These are phyloP conservation scores for Emydoidea blandingii DNA, from an alignment of 2,797 vertebrate genomes.

Conservation along the genomic window DNA sequence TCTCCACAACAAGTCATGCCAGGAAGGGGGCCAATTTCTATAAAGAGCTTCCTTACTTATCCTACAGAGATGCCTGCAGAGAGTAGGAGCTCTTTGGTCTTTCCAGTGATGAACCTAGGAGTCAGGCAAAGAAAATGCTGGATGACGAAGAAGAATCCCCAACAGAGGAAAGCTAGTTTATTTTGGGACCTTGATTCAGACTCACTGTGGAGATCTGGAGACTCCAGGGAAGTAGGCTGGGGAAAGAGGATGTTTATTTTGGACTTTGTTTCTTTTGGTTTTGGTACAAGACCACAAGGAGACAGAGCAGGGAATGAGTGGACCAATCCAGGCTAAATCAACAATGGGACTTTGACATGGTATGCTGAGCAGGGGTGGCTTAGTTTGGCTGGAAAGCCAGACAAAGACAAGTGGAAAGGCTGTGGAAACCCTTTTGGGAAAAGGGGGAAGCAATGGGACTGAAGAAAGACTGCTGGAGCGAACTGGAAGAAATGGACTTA, in stretches of 20 bases:
- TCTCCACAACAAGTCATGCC: no score
- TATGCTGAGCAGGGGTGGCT: not conserved
- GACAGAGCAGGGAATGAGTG: not conserved
- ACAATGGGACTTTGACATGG: not conserved
- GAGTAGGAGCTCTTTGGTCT: not conserved
- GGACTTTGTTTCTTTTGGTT: not conserved
- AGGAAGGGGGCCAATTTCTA: no score
- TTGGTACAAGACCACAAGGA: not conserved
- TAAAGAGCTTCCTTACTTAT: not conserved
- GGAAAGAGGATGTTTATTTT: not conserved
- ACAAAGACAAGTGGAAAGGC: not conserved
- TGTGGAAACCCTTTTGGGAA: not conserved
- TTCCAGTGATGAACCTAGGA: not conserved
- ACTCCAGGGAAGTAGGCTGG: not conserved
- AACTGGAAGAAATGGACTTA: not conserved
- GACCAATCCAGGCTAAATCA: not conserved
- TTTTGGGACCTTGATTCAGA: rapidly evolving
- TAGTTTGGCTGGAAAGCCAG: not conserved
- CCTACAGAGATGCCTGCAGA: not conserved
- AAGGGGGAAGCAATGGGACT: not conserved
- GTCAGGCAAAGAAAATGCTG: not conserved
- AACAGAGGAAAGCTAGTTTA: not conserved
- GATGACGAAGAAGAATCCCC: not conserved
- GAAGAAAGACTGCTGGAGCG: not conserved
- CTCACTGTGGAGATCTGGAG: not conserved